phyloP scores from a whole-genome alignment of 2,888 invertebrate genomes.

The Eudemis profundana region DNA sequence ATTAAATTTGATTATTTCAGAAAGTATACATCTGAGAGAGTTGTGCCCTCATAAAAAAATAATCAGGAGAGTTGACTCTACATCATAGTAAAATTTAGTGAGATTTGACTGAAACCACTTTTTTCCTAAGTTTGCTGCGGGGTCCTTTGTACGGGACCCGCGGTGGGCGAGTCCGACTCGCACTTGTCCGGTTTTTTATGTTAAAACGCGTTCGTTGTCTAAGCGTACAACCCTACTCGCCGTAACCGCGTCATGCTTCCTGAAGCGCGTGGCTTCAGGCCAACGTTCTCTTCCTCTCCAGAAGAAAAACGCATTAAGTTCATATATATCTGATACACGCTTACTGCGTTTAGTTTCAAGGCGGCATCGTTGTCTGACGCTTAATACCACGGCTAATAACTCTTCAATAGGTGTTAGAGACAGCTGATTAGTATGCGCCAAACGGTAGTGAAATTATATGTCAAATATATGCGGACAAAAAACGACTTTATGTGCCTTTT shows the following conservation, averaged over 20 bases:
- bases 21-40: too few species aligned
- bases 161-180: too few species aligned
- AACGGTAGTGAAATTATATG: not conserved
- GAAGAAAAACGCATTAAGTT: not conserved
- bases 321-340: not conserved
- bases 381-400: constrained; percentile 12
- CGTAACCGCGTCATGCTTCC: constrained; percentile 74
- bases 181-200: too few species aligned
- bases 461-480: not conserved
- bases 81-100: too few species aligned
- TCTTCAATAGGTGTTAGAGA: constrained; percentile 22
- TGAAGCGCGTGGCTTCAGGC: constrained; percentile 59
- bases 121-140: too few species aligned
- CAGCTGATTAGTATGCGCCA: constrained; percentile 7
- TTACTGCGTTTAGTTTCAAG: not conserved
- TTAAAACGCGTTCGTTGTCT: too few species aligned
- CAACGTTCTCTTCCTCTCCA: constrained; percentile 50
- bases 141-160: too few species aligned
- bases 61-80: too few species aligned
- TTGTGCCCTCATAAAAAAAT: too few species aligned
- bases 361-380: not conserved
- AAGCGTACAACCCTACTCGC: constrained; percentile 52
- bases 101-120: too few species aligned
- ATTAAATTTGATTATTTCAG: too few species aligned
- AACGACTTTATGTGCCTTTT: not conserved